Conservation (phyloP, 2,797 vertebrate genomes). For the Furcifer pardalis region DNA sequence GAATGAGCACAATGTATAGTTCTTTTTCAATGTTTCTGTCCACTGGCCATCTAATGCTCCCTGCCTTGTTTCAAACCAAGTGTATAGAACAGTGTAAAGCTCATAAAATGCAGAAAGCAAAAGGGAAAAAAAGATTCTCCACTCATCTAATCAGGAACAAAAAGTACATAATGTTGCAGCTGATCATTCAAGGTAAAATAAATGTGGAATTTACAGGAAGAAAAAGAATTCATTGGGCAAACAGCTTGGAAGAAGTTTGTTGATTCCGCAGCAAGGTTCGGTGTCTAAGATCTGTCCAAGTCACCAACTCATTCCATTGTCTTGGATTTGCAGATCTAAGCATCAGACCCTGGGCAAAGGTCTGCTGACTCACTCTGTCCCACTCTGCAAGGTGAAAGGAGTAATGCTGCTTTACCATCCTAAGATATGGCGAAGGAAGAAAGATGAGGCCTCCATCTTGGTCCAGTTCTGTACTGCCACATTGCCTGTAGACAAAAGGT, state of each 20-base stretch:
- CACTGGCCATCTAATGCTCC: background rate
- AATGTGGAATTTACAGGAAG: no score
- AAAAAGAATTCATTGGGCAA: no score
- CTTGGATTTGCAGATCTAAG: constrained; percentile 65
- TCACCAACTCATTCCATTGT: background rate
- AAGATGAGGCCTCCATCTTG: constrained; percentile 42
- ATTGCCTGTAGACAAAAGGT: constrained; percentile 73
- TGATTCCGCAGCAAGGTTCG: background rate
- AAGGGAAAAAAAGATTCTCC: no score
- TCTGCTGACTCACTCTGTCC: constrained; percentile 65
- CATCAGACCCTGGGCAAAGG: constrained; percentile 61
- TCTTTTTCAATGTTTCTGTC: background rate
- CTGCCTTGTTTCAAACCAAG: background rate
- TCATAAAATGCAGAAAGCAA: no score
- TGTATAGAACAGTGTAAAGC: background rate
- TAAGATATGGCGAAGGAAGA: constrained; percentile 54
- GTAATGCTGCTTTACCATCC: constrained; percentile 66
- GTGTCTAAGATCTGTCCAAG: background rate
- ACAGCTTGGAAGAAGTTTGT: no score
- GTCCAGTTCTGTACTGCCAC: constrained; percentile 71
- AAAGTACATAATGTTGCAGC: no score
- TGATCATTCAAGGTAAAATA: no score
- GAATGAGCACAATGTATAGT: background rate
- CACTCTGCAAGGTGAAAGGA: constrained; percentile 64
- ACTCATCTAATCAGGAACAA: no score